Evolutionary conservation across 2,113 vertebrate genomes (phyloP), one percentile per base, ranked within the genome.

Genomic region (Salminus brasiliensis): DNA sequence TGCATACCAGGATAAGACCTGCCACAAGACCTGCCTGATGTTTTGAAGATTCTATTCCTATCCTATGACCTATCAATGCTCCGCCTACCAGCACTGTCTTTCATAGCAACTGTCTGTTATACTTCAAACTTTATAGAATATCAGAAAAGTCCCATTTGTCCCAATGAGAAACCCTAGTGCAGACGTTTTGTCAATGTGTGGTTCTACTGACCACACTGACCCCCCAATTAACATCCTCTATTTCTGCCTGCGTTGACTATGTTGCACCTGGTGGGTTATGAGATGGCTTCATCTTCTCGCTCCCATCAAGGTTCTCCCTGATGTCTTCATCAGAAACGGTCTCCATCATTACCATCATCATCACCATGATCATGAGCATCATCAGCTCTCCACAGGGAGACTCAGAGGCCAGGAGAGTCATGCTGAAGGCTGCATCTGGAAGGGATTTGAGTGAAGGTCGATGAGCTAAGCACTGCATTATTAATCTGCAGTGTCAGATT

Each of bases 401-500:
- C 55, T n/a, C 25, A 66, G 18, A 25, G 52, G 52, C 52, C 52
- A 52, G 47, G 16, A n/a, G 47, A 52, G 47, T 52, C 47, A 32
- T 25, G 16, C 36, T 25, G 1, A 15, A 49, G 25, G 27, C 13
- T 52, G 45, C 73, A 71, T 23, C 57, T 72, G 74, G 67, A 67
- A 45, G 67, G 45, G 57, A 70, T 66, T 59, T 66, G 1, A n/a
- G 45, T 43, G 21, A 49, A 60, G 27, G 29, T 49, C 43, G 18
- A 39, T 23, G 30, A 25, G 23, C 18, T 21, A 47, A 53, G 13
- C 27, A 1, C 45, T 76, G 25, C 67, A 66, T 81, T 81, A 72
- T 76, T 77, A 77, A 77, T 81, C 60, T 43, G 25, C 30, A 6
- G 11, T 76, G 49, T 68, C 62, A 30, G n/a, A 39, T 30, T 34